A percentile compares a stretch with the other conserved stretches of the same genome.
Evolutionary conservation across 2,888 invertebrate genomes (phyloP).

Genomic region (Diaphora mendica): DNA sequence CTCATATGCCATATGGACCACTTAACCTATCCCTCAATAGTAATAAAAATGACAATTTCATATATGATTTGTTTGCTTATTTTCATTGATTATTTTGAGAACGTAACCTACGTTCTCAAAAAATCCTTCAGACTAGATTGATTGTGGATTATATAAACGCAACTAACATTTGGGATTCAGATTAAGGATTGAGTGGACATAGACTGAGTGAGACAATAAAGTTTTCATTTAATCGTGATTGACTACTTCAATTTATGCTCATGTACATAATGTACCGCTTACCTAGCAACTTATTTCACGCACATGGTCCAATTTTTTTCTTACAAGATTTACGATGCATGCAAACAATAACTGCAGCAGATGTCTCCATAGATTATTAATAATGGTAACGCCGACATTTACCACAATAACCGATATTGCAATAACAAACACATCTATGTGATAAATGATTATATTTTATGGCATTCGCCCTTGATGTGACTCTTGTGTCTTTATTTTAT

Average conservation of each 20-base stretch:
- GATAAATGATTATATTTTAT: constrained; percentile 85
- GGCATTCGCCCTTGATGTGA: constrained; percentile 78
- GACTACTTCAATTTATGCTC: constrained; percentile 18
- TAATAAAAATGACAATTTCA: too few species aligned
- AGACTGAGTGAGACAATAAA: too few species aligned
- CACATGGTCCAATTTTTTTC: constrained; percentile 53
- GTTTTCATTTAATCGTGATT: neutral
- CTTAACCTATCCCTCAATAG: too few species aligned
- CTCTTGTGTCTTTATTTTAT: constrained; percentile 79
- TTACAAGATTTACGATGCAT: constrained; percentile 59
- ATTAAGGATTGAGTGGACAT: too few species aligned
- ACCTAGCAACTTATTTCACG: constrained; percentile 51
- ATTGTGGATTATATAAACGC: too few species aligned
- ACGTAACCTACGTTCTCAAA: too few species aligned
- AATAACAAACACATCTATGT: constrained; percentile 81
- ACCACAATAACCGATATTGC: constrained; percentile 80
- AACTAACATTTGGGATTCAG: too few species aligned
- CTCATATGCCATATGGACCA: too few species aligned
- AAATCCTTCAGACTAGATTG: too few species aligned
- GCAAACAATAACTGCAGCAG: constrained; percentile 74
- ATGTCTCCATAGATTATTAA: constrained; percentile 78
- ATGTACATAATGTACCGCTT: constrained; percentile 27
- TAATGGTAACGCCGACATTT: constrained; percentile 81
- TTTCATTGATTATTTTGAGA: too few species aligned
- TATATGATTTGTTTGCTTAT: too few species aligned